Percentiles rank a stretch among this genome's conserved stretches.
Conservation (phyloP, 1,140 invertebrate species). For the Radopholus similis region DNA sequence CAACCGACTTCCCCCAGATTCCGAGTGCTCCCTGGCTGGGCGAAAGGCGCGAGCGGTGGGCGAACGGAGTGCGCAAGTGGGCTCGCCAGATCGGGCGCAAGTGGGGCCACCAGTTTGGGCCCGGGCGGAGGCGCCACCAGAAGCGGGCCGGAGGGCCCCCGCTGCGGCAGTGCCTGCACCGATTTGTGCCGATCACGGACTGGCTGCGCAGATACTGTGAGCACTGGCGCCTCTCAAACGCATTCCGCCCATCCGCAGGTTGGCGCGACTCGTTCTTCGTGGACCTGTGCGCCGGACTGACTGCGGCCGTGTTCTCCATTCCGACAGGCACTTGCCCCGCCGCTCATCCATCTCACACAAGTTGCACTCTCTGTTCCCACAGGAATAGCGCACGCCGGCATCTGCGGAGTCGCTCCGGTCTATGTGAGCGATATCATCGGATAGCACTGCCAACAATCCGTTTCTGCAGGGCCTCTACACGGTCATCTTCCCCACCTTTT, state of each 20-base stretch:
- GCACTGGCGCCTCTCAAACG: not conserved
- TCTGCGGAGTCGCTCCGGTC: conserved; percentile 57
- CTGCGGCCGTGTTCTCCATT: conserved; percentile 53
- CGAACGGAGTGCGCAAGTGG: not conserved
- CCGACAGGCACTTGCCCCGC: conserved; percentile 46
- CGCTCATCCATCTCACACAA: too few species aligned
- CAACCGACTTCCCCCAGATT: not conserved
- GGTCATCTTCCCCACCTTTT: conserved; percentile 56
- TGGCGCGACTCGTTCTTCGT: conserved; percentile 50
- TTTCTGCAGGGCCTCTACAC: conserved; percentile 45
- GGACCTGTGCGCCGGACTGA: conserved; percentile 54
- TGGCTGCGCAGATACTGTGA: conserved; percentile 45
- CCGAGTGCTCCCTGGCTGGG: not conserved
- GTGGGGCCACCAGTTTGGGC: too few species aligned
- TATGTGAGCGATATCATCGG: conserved; percentile 31
- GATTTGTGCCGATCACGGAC: conserved; percentile 39
- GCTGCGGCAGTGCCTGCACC: not conserved
- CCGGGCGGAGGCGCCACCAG: too few species aligned
- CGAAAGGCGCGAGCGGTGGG: not conserved
- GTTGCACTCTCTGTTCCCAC: not conserved
- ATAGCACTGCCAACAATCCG: not conserved
- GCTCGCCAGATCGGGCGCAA: not conserved
- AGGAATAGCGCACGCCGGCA: conserved; percentile 50
- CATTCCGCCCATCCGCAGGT: not conserved
- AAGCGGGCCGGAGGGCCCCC: not conserved